phyloP scores from a whole-genome alignment of 2,888 invertebrate species.

The Eristalis intricaria region DNA sequence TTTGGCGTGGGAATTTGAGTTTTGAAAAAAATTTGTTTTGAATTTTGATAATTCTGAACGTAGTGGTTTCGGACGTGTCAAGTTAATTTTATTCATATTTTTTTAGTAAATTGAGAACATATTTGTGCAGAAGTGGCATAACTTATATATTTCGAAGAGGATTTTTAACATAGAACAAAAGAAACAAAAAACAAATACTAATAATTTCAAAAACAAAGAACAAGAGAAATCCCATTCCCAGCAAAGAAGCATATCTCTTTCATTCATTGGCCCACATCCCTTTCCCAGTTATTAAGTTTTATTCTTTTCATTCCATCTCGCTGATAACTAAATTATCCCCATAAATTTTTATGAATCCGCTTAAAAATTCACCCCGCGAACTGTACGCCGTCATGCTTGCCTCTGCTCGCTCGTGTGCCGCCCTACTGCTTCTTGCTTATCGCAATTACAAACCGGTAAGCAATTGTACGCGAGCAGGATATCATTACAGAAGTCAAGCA shows the following conservation, averaged over 20 bases:
- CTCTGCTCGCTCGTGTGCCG: constrained; percentile 11
- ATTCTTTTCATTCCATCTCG: constrained; percentile 67
- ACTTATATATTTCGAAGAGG: background rate
- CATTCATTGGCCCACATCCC: constrained; percentile 44
- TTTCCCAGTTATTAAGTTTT: constrained; percentile 63
- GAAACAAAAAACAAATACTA: background rate
- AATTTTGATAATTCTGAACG: too few relatives aligned
- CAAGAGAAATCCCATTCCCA: constrained; percentile 18
- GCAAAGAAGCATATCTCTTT: constrained; percentile 48
- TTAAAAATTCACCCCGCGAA: constrained; percentile 68
- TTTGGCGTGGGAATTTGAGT: too few relatives aligned
- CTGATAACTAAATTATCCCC: constrained; percentile 70
- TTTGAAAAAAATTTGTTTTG: too few relatives aligned
- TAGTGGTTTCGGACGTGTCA: too few relatives aligned
- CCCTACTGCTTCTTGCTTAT: constrained; percentile 44
- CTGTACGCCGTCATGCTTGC: constrained; percentile 38
- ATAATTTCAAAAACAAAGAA: constrained; percentile 27
- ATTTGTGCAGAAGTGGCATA: background rate
- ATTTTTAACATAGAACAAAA: background rate
- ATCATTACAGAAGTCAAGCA: constrained; percentile 47
- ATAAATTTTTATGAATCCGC: constrained; percentile 71
- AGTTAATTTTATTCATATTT: too few relatives aligned
- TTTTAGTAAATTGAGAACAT: too few relatives aligned
- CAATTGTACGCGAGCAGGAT: constrained; percentile 64
- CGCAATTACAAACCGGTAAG: constrained; percentile 72